phyloP scores from a whole-genome alignment of 2,888 invertebrate genomes.

The Habroteleia sp. region DNA sequence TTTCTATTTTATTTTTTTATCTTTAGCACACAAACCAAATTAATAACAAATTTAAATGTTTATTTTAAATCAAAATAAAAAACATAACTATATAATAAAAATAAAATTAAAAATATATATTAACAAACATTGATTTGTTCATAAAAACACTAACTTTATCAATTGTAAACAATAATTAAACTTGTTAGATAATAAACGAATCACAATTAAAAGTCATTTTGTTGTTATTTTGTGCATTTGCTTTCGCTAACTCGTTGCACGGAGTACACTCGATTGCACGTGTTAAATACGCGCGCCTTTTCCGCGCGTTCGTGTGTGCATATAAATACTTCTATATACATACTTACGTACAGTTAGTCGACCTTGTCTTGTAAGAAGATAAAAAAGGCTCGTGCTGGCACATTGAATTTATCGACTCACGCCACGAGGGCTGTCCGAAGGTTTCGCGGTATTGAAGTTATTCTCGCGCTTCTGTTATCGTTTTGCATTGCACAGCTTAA shows the following conservation, averaged over 20 bases:
- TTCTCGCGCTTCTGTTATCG: constrained; percentile 45
- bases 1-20: too few relatives aligned
- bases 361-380: constrained; percentile 73
- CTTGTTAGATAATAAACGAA: too few relatives aligned
- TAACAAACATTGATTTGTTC: too few relatives aligned
- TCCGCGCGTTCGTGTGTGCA: constrained; percentile 10
- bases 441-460: constrained; percentile 53
- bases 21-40: too few relatives aligned
- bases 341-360: constrained; percentile 74
- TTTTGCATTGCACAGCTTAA: constrained; percentile 17
- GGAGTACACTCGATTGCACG: constrained; percentile 34
- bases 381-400: constrained; percentile 68
- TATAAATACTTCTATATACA: constrained; percentile 39
- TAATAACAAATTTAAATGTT: too few relatives aligned
- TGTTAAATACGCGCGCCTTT: constrained; percentile 16
- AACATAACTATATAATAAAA: too few relatives aligned
- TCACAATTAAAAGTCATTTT: too few relatives aligned
- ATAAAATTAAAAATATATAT: too few relatives aligned
- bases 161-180: too few relatives aligned
- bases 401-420: constrained; percentile 68
- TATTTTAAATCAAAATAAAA: too few relatives aligned
- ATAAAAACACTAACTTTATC: too few relatives aligned
- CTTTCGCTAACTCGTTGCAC: constrained; percentile 21
- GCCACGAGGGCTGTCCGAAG: constrained; percentile 64
- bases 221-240: too few relatives aligned